Conservation (phyloP, 2,888 invertebrate species). For the Pseudococcus longispinus region DNA sequence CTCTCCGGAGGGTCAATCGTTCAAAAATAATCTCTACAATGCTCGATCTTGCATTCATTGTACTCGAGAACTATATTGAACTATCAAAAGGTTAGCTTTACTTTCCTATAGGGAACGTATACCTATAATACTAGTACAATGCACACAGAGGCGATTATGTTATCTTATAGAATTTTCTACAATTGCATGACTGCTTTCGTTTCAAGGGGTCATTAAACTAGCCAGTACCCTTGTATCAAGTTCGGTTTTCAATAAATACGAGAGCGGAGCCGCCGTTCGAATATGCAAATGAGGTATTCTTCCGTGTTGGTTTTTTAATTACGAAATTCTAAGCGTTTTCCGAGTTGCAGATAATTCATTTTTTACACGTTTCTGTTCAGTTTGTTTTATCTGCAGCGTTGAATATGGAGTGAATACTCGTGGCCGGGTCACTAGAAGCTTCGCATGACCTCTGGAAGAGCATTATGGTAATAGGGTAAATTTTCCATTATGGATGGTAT, state of each 20-base stretch:
- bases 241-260: background rate
- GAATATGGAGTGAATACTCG: background rate
- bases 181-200: background rate
- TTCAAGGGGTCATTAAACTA: slow-evolving; percentile 18
- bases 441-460: background rate
- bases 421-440: background rate
- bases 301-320: slow-evolving; percentile 2
- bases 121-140: background rate
- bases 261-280: background rate
- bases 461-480: background rate
- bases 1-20: too few relatives aligned
- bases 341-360: background rate
- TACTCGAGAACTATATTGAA: background rate
- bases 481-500: background rate
- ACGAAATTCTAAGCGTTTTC: background rate
- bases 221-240: background rate
- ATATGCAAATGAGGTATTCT: slow-evolving; percentile 9
- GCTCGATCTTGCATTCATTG: too few relatives aligned
- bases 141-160: background rate
- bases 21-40: too few relatives aligned
- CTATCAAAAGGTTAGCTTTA: background rate
- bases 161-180: background rate
- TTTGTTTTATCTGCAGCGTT: background rate
- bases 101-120: background rate
- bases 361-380: slow-evolving; percentile 2